Conservation (phyloP, 1,140 invertebrate species). For the Sycophaga agraensis region DNA sequence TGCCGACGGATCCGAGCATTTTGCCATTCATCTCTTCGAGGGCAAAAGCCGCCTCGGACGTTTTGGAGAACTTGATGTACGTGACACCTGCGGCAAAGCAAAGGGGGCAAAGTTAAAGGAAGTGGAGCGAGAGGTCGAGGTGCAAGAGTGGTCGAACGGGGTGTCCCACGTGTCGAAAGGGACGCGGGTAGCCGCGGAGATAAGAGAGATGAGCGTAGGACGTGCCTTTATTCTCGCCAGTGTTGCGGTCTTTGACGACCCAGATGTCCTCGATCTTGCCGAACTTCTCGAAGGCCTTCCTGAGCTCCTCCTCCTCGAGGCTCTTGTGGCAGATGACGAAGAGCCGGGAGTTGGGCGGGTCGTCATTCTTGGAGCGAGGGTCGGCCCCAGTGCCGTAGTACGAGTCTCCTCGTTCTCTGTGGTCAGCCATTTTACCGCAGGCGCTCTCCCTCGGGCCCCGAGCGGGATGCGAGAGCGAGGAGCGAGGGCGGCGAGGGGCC, state of each 20-base stretch:
- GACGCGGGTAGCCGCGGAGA: not conserved
- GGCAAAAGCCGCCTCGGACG: conserved; percentile 80
- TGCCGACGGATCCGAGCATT: conserved; percentile 69
- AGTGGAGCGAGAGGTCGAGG: not conserved
- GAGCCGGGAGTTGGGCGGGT: conserved; percentile 80
- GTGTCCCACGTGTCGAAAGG: too few species aligned
- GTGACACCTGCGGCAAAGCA: conserved; percentile 61
- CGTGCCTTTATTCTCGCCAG: conserved; percentile 84
- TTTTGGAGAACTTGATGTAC: conserved; percentile 84
- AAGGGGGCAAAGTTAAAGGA: not conserved
- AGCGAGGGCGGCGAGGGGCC: not conserved
- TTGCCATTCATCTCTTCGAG: conserved; percentile 86
- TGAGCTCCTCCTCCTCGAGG: conserved; percentile 77
- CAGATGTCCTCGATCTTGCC: conserved; percentile 86
- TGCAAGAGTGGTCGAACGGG: too few species aligned
- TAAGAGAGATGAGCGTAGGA: not conserved
- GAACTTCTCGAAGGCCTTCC: conserved; percentile 76
- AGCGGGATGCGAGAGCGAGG: not conserved
- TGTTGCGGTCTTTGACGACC: conserved; percentile 82
- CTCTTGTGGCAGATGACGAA: conserved; percentile 87
- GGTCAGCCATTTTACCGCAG: conserved; percentile 55
- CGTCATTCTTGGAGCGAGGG: conserved; percentile 63
- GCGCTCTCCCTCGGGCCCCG: too few species aligned
- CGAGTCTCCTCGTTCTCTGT: conserved; percentile 51
- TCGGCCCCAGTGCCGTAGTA: conserved; percentile 47